Base-by-base conservation (phyloP, 2,113 vertebrate species). In the Pterocles gutturalis region DNA sequence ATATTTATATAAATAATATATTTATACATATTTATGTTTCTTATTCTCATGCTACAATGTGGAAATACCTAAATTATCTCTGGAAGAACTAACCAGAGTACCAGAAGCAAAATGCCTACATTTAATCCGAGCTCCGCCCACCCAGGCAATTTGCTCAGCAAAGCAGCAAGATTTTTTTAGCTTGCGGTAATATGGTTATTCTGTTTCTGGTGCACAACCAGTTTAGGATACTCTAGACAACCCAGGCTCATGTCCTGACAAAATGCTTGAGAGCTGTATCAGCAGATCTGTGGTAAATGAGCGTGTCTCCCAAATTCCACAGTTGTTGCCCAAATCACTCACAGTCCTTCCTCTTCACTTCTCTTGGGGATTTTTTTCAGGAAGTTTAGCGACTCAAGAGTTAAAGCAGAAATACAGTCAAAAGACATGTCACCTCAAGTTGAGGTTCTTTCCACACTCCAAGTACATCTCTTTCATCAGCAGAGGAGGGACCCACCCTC, bases 381-480 rank as follows among this genome's bases (percentile, higher is more conserved):
- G 69, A 94, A 84, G 55, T 53, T 61, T 65, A 64, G 84, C 4
- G 2, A 64, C 34, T 71, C 0, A 0, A 87, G 55, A 13, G 33
- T 80, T 81, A 91, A 92, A 81, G 69, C 28, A 92, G 69, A 89
- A 92, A 82, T 31, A 62, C 16, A 69, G 15, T 36, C 49, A 51
- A 83, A 89, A 83, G 83, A 76, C 92, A 54, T 57, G 95, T 53
- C 91, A 82, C 45, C 83, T 93, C 89, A 93, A 71, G 86, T 19
- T 82, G 48, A 75, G 49, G 51, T 87, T 94, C 86, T 89, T 96
- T 92, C 90, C 83, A 79, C 65, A 72, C 60, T 75, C 34, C 16
- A 41, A 53, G 38, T 17, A 82, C 43, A 79, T 38, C 33, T 86
- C 92, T 94, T 89, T 92, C 83, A 75, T 55, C 76, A 93, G 33